These are phyloP conservation scores for Zalophus californianus DNA, from an alignment of 2,797 vertebrate species.

Conservation along the genomic window DNA sequence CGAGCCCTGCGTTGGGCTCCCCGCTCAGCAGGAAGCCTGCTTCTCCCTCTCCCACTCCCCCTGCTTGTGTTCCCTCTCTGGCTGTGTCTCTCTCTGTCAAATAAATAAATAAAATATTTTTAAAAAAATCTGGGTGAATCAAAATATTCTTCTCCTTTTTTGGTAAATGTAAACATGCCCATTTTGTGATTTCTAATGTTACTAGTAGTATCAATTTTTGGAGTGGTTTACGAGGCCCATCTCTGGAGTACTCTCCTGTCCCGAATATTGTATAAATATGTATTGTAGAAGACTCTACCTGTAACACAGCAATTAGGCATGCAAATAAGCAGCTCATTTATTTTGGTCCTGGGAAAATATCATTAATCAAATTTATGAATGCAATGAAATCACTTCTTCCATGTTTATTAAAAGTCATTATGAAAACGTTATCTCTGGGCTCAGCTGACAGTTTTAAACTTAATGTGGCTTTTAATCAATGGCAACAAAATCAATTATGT, in stretches of 20 bases:
- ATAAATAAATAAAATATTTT: no score
- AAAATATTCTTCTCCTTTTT: background rate
- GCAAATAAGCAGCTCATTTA: slow-evolving; percentile 73
- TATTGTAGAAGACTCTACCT: slow-evolving; percentile 46
- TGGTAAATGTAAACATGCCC: background rate
- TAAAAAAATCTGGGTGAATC: background rate
- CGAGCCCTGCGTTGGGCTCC: no score
- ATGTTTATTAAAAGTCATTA: slow-evolving; percentile 82
- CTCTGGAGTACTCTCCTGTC: background rate
- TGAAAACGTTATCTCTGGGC: slow-evolving; percentile 71
- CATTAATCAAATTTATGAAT: slow-evolving; percentile 83
- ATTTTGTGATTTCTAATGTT: slow-evolving; percentile 39
- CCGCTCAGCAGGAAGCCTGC: no score
- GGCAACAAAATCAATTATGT: slow-evolving; percentile 78
- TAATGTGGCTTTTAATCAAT: slow-evolving; percentile 76
- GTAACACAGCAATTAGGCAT: slow-evolving; percentile 55
- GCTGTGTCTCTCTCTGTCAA: no score
- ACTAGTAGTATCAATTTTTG: background rate
- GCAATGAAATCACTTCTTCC: slow-evolving; percentile 81
- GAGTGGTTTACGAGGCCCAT: background rate
- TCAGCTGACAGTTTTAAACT: slow-evolving; percentile 76
- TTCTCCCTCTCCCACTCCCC: no score
- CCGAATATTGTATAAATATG: background rate
- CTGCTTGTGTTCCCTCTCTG: no score
- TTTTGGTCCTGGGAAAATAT: slow-evolving; percentile 73